These are phyloP conservation scores for Alouatta caraya DNA, from an alignment of 2,797 vertebrate species.

Conservation along the genomic window DNA sequence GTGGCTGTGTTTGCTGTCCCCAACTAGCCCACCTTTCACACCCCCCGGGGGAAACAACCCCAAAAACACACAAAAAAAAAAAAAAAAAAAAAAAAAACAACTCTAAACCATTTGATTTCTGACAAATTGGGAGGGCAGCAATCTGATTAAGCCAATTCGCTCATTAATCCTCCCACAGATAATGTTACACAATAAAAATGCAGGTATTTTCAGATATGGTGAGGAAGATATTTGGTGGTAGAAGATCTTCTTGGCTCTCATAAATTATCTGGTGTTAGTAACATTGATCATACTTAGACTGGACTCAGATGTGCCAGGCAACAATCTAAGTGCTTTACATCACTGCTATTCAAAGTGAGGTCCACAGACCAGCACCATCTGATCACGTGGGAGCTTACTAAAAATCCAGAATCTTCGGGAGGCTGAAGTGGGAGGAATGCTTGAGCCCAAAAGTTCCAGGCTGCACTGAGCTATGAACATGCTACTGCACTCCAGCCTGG, in stretches of 20 bases:
- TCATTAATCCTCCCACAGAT: neutral
- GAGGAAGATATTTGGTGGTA: neutral
- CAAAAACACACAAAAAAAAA: too few species aligned
- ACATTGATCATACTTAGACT: neutral
- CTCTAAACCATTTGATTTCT: neutral
- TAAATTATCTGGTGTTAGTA: neutral
- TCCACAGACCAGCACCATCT: neutral
- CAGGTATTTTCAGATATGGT: neutral
- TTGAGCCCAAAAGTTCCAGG: neutral
- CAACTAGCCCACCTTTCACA: too few species aligned
- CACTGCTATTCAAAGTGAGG: neutral
- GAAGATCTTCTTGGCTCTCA: neutral
- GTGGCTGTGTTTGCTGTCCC: too few species aligned
- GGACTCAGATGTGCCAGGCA: neutral
- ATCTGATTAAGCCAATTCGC: neutral
- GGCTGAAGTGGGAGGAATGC: neutral
- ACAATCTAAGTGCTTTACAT: neutral
- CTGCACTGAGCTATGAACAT: neutral
- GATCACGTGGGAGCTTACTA: neutral
- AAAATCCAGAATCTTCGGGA: neutral
- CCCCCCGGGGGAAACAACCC: too few species aligned
- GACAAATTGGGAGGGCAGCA: neutral
- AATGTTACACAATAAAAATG: conserved; percentile 9
- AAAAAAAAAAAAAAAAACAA: neutral
- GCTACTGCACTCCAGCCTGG: neutral